Evolutionary conservation across 2,113 vertebrate genomes (phyloP).

Genomic region (Xyrauchen texanus): DNA sequence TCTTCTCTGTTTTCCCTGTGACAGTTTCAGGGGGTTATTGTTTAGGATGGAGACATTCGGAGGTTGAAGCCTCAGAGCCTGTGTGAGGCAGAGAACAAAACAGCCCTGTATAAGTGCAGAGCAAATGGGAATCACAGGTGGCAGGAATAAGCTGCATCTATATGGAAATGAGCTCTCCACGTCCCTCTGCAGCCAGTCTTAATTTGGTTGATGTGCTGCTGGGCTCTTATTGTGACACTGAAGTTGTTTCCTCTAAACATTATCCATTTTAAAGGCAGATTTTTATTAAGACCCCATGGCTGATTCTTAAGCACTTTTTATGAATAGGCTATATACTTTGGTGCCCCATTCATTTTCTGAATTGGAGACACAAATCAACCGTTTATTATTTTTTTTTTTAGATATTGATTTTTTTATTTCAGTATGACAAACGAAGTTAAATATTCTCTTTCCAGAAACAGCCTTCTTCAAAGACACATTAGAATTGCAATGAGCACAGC

Average conservation of each 20-base stretch:
- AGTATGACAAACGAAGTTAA: not conserved
- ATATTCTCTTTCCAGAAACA: not conserved
- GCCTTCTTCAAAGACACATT: constrained; percentile 4
- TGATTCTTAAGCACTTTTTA: no score
- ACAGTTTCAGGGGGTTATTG: constrained; percentile 46
- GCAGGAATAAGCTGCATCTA: constrained; percentile 26
- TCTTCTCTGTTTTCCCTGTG: constrained; percentile 37
- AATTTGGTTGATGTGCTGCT: constrained; percentile 7
- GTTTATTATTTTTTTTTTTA: no score
- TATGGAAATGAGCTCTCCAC: constrained; percentile 37
- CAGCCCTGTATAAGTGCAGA: constrained; percentile 17
- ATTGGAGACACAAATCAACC: no score
- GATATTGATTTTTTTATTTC: not conserved
- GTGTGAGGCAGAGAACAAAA: constrained; percentile 48
- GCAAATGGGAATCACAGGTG: constrained; percentile 55
- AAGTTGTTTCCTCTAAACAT: not conserved
- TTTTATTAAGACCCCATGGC: no score
- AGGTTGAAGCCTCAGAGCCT: constrained; percentile 42
- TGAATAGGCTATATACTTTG: no score
- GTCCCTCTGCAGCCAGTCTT: not conserved
- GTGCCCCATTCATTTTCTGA: no score
- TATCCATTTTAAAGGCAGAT: no score
- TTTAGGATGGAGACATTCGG: constrained; percentile 51
- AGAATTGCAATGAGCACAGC: constrained; percentile 30
- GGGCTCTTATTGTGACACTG: constrained; percentile 14